Conservation (phyloP, 2,113 vertebrate genomes). For the Rissa tridactyla region DNA sequence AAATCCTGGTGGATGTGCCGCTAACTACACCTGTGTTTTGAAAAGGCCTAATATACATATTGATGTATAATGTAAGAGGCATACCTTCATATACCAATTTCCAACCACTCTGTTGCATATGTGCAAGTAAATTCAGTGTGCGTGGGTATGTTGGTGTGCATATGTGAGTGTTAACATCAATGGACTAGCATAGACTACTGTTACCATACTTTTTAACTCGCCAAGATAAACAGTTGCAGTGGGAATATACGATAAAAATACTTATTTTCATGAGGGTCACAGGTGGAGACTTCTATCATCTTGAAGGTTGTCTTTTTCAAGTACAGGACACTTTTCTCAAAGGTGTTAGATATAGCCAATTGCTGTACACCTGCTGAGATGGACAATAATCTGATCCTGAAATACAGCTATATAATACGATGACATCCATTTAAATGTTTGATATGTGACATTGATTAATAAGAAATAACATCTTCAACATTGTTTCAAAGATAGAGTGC, state of each 20-base stretch:
- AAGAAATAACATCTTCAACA: neutral
- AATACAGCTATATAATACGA: neutral
- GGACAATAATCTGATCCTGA: neutral
- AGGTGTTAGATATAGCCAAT: neutral
- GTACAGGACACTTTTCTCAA: neutral
- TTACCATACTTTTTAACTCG: neutral
- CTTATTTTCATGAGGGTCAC: neutral
- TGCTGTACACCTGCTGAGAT: neutral
- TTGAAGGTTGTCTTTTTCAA: neutral
- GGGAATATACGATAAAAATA: neutral
- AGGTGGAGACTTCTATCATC: neutral
- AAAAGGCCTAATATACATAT: neutral
- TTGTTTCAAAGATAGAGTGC: neutral
- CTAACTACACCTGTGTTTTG: neutral
- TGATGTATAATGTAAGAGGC: neutral
- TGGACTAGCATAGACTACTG: neutral
- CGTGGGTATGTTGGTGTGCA: neutral
- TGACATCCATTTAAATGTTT: neutral
- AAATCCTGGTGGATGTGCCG: neutral
- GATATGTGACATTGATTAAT: neutral
- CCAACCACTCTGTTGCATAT: neutral
- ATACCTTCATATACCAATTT: neutral
- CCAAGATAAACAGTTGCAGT: neutral
- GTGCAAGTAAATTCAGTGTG: neutral
- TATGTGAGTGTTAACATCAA: neutral